These are phyloP conservation scores for Anneissia japonica DNA, from an alignment of 35 echinoderm and acorn worm species.

Conservation along the genomic window DNA sequence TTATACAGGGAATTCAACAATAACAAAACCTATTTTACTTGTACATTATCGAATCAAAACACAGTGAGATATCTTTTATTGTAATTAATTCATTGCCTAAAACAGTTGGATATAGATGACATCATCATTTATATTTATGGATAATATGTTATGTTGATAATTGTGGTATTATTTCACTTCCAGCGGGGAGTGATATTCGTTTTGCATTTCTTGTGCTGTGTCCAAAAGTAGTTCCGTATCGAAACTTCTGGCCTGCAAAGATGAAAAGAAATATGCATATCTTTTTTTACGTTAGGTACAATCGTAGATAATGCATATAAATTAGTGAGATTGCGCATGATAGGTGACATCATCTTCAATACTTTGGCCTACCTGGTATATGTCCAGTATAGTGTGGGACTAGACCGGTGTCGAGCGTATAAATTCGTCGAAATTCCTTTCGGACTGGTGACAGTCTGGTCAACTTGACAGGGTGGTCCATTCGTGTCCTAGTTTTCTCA, in stretches of 20 bases:
- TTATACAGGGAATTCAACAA: no score
- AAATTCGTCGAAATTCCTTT: constrained; percentile 25
- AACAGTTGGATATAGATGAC: no score
- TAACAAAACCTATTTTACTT: no score
- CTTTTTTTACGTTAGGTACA: no score
- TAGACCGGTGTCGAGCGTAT: constrained; percentile 73
- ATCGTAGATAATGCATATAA: no score
- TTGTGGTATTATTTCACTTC: neutral
- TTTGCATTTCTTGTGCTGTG: constrained; percentile 83
- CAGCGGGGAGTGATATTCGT: constrained; percentile 13
- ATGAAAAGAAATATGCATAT: neutral
- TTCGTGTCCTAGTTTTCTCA: neutral
- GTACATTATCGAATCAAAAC: no score
- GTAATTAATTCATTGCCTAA: no score
- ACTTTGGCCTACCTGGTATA: constrained; percentile 68
- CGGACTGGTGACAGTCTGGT: neutral
- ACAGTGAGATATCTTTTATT: no score
- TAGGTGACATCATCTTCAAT: neutral
- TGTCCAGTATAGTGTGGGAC: constrained; percentile 96
- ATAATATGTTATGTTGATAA: no score
- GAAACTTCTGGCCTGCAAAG: constrained; percentile 82
- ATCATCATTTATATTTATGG: no score
- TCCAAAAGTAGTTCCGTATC: constrained; percentile 95
- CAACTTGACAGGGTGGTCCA: neutral
- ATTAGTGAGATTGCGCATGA: no score